Evolutionary conservation across 2,888 invertebrate species (phyloP).

Genomic region (Antheraea yamamai): DNA sequence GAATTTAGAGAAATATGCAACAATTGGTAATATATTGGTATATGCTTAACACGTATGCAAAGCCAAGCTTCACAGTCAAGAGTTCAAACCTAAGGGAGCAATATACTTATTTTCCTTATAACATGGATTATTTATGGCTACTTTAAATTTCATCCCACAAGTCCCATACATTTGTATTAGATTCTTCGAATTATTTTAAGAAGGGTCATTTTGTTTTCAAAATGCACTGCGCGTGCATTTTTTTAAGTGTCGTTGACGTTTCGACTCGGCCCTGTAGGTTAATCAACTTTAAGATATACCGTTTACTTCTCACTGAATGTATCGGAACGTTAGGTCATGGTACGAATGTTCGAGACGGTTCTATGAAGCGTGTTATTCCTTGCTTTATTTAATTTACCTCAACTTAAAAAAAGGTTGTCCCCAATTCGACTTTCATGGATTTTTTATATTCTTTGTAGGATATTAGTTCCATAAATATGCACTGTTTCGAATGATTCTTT

Average conservation of each 20-base stretch:
- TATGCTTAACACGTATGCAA: too few relatives aligned
- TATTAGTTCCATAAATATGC: background rate
- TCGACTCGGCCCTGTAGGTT: constrained; percentile 44
- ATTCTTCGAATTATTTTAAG: constrained; percentile 45
- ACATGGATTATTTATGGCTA: background rate
- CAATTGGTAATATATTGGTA: too few relatives aligned
- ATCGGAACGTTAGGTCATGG: constrained; percentile 13
- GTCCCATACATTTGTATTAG: constrained; percentile 52
- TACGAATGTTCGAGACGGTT: constrained; percentile 2
- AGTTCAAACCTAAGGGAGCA: background rate
- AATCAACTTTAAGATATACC: constrained; percentile 34
- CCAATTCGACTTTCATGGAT: background rate
- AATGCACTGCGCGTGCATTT: constrained; percentile 36
- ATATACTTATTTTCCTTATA: constrained; percentile 5
- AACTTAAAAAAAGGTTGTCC: background rate
- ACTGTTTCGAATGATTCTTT: background rate
- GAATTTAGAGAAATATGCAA: too few relatives aligned
- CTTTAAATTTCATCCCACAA: constrained; percentile 37
- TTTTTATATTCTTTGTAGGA: background rate
- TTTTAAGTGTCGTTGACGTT: constrained; percentile 43
- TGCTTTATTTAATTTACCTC: background rate
- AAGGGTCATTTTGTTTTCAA: constrained; percentile 40
- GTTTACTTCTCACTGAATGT: constrained; percentile 8
- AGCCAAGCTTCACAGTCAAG: too few relatives aligned
- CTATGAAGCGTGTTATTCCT: background rate